phyloP scores from a whole-genome alignment of 2,888 invertebrate genomes.

The Clivina fossor region DNA sequence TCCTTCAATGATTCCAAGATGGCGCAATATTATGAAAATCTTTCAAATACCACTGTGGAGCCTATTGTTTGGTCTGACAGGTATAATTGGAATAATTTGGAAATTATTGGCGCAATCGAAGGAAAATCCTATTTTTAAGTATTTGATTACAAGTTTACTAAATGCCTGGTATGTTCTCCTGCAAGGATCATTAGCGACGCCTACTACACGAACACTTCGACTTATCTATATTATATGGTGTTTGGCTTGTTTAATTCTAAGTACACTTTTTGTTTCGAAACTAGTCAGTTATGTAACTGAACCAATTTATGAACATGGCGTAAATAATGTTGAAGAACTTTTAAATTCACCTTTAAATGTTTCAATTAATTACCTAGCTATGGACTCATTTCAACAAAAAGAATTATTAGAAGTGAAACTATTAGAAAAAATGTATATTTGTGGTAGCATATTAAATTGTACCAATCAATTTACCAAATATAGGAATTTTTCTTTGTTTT shows the following conservation, averaged over 20 bases:
- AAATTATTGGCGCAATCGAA: neutral
- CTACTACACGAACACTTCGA: neutral
- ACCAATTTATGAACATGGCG: neutral
- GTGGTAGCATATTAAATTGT: too few species aligned
- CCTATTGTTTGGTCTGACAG: neutral
- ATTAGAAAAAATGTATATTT: too few species aligned
- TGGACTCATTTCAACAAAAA: too few species aligned
- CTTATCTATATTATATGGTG: neutral
- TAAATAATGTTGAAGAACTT: neutral
- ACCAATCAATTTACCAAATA: too few species aligned
- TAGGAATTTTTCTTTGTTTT: too few species aligned
- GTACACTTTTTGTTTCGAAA: slow-evolving; percentile 2
- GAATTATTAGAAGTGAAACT: too few species aligned
- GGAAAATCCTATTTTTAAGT: neutral
- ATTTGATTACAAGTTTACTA: neutral
- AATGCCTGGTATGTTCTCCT: neutral
- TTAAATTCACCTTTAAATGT: neutral
- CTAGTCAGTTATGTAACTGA: slow-evolving; percentile 3
- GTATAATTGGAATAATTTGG: neutral
- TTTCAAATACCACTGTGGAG: slow-evolving; percentile 2
- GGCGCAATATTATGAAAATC: slow-evolving; percentile 6
- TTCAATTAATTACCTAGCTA: too few species aligned
- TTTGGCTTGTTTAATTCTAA: slow-evolving; percentile 1
- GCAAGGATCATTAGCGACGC: neutral
- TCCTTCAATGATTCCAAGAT: neutral